Conservation (phyloP, 1,140 invertebrate genomes). For the Conopomorpha cramerella region DNA sequence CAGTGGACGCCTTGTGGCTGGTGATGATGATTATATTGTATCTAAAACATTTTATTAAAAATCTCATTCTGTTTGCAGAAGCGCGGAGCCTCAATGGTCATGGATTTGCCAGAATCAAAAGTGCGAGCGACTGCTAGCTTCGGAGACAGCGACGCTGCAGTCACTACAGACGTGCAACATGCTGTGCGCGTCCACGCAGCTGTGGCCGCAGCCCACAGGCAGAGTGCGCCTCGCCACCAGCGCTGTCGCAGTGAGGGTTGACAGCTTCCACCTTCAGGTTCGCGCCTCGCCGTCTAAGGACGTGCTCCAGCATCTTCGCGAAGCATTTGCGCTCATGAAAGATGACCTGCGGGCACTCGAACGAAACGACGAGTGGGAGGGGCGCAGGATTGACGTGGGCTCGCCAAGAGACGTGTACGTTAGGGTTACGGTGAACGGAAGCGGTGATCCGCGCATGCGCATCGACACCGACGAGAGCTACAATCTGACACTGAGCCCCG, state of each 20-base stretch:
- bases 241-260: conserved; percentile 28
- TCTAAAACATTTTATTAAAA: too few relatives aligned
- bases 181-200: conserved; percentile 61
- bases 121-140: conserved; percentile 46
- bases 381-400: conserved; percentile 42
- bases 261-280: conserved; percentile 22
- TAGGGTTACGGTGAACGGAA: conserved; percentile 58
- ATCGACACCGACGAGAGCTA: conserved; percentile 78
- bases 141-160: conserved; percentile 29
- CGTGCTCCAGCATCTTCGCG: conserved; percentile 25
- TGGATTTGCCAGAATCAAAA: conserved; percentile 58
- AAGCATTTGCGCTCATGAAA: conserved; percentile 34
- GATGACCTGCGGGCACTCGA: conserved; percentile 27
- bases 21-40: too few relatives aligned
- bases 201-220: conserved; percentile 63
- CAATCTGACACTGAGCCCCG: conserved; percentile 62
- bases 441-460: conserved; percentile 58
- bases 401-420: conserved; percentile 41
- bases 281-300: conserved; percentile 25
- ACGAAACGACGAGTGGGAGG: conserved; percentile 31
- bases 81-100: conserved; percentile 52
- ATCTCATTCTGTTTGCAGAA: conserved; percentile 19
- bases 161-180: conserved; percentile 62
- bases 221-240: conserved; percentile 54
- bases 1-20: too few relatives aligned